Base-by-base conservation (phyloP, 1,140 invertebrate species). In the Charaxes varanes region DNA sequence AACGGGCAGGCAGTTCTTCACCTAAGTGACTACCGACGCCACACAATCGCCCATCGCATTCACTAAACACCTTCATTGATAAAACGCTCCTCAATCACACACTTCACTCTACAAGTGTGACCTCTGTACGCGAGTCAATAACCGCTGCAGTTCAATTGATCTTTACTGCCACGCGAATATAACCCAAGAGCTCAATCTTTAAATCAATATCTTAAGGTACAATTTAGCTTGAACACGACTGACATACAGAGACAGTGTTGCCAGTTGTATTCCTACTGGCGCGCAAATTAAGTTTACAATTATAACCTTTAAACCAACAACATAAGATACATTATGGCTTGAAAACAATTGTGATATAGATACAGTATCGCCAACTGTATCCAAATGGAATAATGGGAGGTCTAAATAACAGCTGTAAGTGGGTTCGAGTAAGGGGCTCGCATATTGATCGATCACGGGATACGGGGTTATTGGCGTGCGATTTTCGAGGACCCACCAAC, bases 401-500 rank as follows among this genome's bases (percentile, higher is more conserved):
- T 4, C 17, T 42, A 2, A 13, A 4, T 27, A n/a, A n/a, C n/a
- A n/a, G n/a, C n/a, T 7, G 37, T 23, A 11, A 19, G 7, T 1
- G 21, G 6, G 4, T 21, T 6, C 2, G 22, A 24, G 30, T 17
- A 11, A 11, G 3, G n/a, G 18, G 37, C 18, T 31, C 41, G 41
- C 33, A 44, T 26, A 36, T 44, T 44, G 59, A 62, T 62, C 51
- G 59, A 58, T 53, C 28, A 42, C 52, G 42, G 56, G 60, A 63
- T 49, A 47, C 31, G 46, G 34, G 34, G 47, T 53, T 51, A 52
- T 46, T 51, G 47, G 33, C 40, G 21, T 41, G 34, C 34, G 53
- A 56, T 44, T 51, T 28, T 44, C 48, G 10, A 56, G 36, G 41
- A 44, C 45, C 41, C n/a, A n/a, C n/a, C n/a, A n/a, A n/a, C n/a